These are phyloP conservation scores for Drosophila rubida DNA, from an alignment of 2,888 invertebrate species.

Conservation along the genomic window DNA sequence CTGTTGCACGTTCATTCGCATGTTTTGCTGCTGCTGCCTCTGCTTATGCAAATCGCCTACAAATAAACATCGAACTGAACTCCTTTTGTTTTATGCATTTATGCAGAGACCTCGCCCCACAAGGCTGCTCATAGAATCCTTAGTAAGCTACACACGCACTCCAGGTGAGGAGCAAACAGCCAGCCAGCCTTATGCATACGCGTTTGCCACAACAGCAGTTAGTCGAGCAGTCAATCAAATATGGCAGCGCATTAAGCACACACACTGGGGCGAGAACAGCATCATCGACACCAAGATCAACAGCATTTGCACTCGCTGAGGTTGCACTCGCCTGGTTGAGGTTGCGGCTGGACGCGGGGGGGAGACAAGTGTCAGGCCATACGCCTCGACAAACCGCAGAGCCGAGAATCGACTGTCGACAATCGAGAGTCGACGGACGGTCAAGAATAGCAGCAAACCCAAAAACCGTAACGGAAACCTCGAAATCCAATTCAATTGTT, in stretches of 20 bases:
- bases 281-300: conserved; percentile 25
- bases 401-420: conserved; percentile 34
- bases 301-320: conserved; percentile 39
- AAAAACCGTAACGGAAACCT: conserved; percentile 56
- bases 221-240: conserved; percentile 66
- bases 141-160: not conserved
- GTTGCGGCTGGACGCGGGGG: not conserved
- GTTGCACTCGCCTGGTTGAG: conserved; percentile 19
- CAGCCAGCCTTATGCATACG: conserved; percentile 4
- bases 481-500: conserved; percentile 64
- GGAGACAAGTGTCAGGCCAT: conserved; percentile 23
- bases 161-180: conserved; percentile 1
- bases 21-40: conserved; percentile 20
- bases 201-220: conserved; percentile 41
- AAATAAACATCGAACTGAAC: conserved; percentile 56
- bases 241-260: conserved; percentile 37
- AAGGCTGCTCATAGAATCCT: not conserved
- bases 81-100: conserved; percentile 65
- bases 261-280: conserved; percentile 28
- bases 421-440: conserved; percentile 28
- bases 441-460: conserved; percentile 25
- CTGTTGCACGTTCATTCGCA: conserved; percentile 12
- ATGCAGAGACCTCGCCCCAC: conserved; percentile 31
- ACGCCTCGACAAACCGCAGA: conserved; percentile 37
- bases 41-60: conserved; percentile 65